Evolutionary conservation across 2,113 vertebrate genomes (phyloP).

Genomic region (Pardalotus punctatus): DNA sequence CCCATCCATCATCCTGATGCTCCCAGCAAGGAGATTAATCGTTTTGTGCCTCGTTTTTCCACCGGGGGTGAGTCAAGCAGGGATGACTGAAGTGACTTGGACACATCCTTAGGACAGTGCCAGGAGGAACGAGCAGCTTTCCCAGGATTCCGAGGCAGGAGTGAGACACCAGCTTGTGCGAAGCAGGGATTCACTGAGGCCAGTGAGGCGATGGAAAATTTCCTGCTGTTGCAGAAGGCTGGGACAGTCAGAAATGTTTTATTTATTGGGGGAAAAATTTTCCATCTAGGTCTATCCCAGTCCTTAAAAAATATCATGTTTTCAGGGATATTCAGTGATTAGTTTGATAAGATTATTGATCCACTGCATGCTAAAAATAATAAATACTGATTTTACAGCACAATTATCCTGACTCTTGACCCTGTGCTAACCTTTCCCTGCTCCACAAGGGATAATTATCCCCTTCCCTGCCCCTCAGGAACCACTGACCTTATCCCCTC

Average conservation of each 20-base stretch:
- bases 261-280: background rate
- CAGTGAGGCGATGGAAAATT: background rate
- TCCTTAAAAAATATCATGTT: background rate
- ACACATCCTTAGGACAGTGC: background rate
- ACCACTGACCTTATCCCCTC: background rate
- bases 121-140: conserved; percentile 7
- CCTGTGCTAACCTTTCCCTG: background rate
- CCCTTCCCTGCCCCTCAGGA: background rate
- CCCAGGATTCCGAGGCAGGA: background rate
- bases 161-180: background rate
- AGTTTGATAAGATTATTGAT: background rate
- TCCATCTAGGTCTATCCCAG: background rate
- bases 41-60: conserved; percentile 23
- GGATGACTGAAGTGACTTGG: conserved; percentile 23
- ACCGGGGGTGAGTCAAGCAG: background rate
- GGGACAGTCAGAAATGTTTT: background rate
- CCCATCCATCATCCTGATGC: background rate
- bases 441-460: background rate
- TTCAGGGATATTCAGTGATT: background rate
- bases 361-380: background rate
- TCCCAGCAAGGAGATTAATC: conserved; percentile 17
- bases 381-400: background rate
- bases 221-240: background rate
- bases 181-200: background rate
- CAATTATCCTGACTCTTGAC: background rate